Evolutionary conservation across 2,113 vertebrate genomes (phyloP), one percentile per base, ranked within the genome.

Genomic region (Taurulus bubalis): DNA sequence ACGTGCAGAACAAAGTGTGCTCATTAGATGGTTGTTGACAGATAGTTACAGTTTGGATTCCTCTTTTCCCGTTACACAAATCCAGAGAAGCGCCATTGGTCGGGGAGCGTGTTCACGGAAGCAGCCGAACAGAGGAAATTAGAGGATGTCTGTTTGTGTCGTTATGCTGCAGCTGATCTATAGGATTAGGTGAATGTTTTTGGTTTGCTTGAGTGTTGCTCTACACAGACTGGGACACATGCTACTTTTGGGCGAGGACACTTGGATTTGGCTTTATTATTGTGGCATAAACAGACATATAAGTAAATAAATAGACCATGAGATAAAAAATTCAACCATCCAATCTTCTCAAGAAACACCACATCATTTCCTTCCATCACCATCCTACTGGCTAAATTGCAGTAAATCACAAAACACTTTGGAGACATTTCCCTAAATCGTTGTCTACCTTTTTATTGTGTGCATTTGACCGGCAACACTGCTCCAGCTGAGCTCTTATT

Each of bases 401-500:
- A 47, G n/a, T 15, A 65, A 72, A 81, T 64, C 53, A 51, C 28
- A 45, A 80, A 70, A 68, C 11, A 38, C 30, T 68, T 22, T 5
- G 8, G 2, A 49, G 12, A 63, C 56, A 55, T 76, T 68, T 59
- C 64, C 58, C 76, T 12, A 34, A 59, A 45, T 71, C 51, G 10
- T 47, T 69, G 65, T 79, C 63, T 42, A 72, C 75, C 70, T 87
- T 84, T 47, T 47, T 47, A 18, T 47, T 69, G n/a, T 82, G 60
- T 73, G n/a, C 4, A 75, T 82, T 65, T 49, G 24, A 53, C 73
- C 32, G n/a, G 45, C 71, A 64, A 80, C 53, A 26, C 26, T 0
- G 22, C 74, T 79, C 64, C 8, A 30, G 66, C 62, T 76, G 45
- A 78, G 65, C 81, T 83, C 36, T 60, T 64, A 77, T 82, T 81